Percentiles rank a stretch among this genome's conserved stretches.
Evolutionary conservation across 1,140 invertebrate genomes (phyloP).

Genomic region (Drosophila obscura): DNA sequence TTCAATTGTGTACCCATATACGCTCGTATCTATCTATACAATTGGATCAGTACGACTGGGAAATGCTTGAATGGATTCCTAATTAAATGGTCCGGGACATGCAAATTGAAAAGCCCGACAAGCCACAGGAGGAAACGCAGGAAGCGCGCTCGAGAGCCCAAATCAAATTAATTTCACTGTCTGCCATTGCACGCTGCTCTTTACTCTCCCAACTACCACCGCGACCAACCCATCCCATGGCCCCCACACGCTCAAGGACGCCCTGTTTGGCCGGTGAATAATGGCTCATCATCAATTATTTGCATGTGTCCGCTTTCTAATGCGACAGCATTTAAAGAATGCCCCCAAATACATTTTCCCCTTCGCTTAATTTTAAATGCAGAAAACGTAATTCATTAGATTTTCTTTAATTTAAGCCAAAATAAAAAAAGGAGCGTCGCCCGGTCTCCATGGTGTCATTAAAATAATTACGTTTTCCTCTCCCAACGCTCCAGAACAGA

Average conservation of each 20-base stretch:
- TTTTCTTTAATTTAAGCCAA: slow-evolving; percentile 50
- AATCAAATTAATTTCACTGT: slow-evolving; percentile 61
- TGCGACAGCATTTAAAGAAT: slow-evolving; percentile 51
- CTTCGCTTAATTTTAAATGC: slow-evolving; percentile 39
- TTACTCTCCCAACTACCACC: neutral
- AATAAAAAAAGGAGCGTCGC: slow-evolving; percentile 18
- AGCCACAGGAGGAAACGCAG: slow-evolving; percentile 51
- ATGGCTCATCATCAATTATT: slow-evolving; percentile 68
- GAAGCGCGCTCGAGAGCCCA: slow-evolving; percentile 46
- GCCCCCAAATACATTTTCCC: slow-evolving; percentile 37
- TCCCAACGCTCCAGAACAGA: neutral
- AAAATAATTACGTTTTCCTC: slow-evolving; percentile 70
- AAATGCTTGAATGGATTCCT: slow-evolving; percentile 42
- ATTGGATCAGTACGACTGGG: slow-evolving; percentile 6
- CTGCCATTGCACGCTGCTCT: slow-evolving; percentile 19
- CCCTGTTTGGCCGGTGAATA: slow-evolving; percentile 57
- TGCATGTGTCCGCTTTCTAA: slow-evolving; percentile 35
- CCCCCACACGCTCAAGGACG: slow-evolving; percentile 18
- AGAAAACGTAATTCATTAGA: slow-evolving; percentile 61
- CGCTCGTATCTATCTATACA: neutral
- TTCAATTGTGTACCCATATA: slow-evolving; percentile 32
- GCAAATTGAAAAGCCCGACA: slow-evolving; percentile 32
- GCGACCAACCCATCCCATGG: neutral
- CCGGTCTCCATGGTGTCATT: slow-evolving; percentile 60
- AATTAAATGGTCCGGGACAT: slow-evolving; percentile 53